These are phyloP conservation scores for Caenorhabditis elegans DNA, from an alignment of 1,140 invertebrate species.

Conservation along the genomic window WBcel235 BX284602.5:5736001-5736500, in stretches of 20 bases:
- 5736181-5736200: too few species aligned
- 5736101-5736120: background rate
- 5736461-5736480: constrained; percentile 1
- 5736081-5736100: background rate
- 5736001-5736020: constrained; percentile 22
- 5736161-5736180: too few species aligned
- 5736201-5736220: too few species aligned
- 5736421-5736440: constrained; percentile 3
- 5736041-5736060: background rate
- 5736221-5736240: too few species aligned
- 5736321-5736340: background rate
- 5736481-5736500: constrained; percentile 22
- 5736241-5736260: too few species aligned
- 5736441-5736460: constrained; percentile 14
- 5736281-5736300: too few species aligned
- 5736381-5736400: background rate
- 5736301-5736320: background rate
- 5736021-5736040: constrained; percentile 19
- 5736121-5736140: background rate
- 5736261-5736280: too few species aligned
- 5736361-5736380: too few species aligned
- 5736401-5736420: background rate
- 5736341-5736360: too few species aligned
- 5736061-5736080: background rate
- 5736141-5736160: too few species aligned